Evolutionary conservation across 1,140 invertebrate species (phyloP), one percentile per base, ranked within the genome.

Genomic region (Drosophila santomea): DNA sequence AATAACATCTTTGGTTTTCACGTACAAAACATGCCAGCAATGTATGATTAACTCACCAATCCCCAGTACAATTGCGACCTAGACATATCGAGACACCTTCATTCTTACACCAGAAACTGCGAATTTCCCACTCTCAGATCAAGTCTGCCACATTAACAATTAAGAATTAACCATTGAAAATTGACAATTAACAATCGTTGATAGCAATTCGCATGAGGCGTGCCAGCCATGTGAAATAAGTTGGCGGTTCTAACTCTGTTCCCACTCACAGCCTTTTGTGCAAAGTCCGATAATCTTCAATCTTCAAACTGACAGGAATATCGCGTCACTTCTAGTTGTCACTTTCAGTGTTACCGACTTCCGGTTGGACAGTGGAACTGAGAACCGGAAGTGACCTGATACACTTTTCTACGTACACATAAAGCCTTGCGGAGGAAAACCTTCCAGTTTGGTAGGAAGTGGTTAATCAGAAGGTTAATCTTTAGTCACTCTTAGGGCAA

Each of bases 201-300:
- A 23, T 20, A 39, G 35, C 4, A 38, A 44, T 36, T 47, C 56
- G 43, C 43, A 35, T 35, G 23, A 32, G 62, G 10, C 50, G 8
- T 25, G 47, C 38, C 57, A 58, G 32, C 20, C 48, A 45, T 67
- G 66, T 71, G 56, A 23, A 25, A 25, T 32, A 58, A 72, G 73
- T 75, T 75, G 73, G 73, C 73, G 73, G 73, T 75, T 75, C 73
- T 54, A 67, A 32, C 73, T 75, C 72, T 55, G 15, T 55, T 48
- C 56, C 36, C 23, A 54, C 58, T 51, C 66, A 20, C 50, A 43
- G 38, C 41, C 51, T 32, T 20, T n/a, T 48, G 25, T 12, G 39
- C 64, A n/a, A 50, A 10, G 38, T 72, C 20, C 28, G 45, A 14
- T 20, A 36, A 32, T 12, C 35, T n/a, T 32, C 12, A 32, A 41